These are phyloP conservation scores for Macquaria australasica DNA, from an alignment of 2,113 vertebrate genomes.

Conservation along the genomic window DNA sequence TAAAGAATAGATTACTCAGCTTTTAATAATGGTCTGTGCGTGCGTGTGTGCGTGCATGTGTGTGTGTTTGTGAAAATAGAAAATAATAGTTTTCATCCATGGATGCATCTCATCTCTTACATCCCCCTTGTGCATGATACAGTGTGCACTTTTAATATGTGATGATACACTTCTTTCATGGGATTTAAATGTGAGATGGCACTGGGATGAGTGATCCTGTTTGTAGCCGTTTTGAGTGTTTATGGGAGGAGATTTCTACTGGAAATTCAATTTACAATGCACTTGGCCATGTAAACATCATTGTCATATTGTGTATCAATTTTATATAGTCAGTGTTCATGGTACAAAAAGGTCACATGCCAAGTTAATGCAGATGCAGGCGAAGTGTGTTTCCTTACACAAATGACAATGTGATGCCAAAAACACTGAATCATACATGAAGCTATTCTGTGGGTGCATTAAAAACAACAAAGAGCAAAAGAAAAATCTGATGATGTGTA, in stretches of 20 bases:
- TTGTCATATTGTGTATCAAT: not conserved
- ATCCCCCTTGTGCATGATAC: slow-evolving; percentile 4
- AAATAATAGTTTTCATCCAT: slow-evolving; percentile 52
- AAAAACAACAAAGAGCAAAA: slow-evolving; percentile 11
- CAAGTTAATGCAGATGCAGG: slow-evolving; percentile 13
- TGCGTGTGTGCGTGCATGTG: not conserved
- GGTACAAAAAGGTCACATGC: slow-evolving; percentile 41
- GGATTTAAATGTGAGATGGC: slow-evolving; percentile 26
- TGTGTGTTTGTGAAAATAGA: slow-evolving; percentile 46
- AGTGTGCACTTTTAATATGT: slow-evolving; percentile 7
- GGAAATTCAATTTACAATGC: slow-evolving; percentile 1
- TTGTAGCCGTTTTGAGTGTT: slow-evolving; percentile 3
- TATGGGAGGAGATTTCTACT: not conserved
- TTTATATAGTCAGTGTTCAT: slow-evolving; percentile 16
- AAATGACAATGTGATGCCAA: slow-evolving; percentile 15
- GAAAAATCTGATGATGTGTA: not conserved
- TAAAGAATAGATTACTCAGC: slow-evolving; percentile 78
- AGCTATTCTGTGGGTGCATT: slow-evolving; percentile 5
- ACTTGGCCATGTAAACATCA: slow-evolving; percentile 8
- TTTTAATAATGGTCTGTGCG: slow-evolving; percentile 56
- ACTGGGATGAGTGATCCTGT: not conserved
- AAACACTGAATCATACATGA: slow-evolving; percentile 54
- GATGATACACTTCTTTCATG: slow-evolving; percentile 30
- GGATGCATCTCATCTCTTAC: slow-evolving; percentile 26
- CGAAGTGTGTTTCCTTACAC: slow-evolving; percentile 3